Base-by-base conservation (phyloP, 2,797 vertebrate genomes). In the Halcyon leucocephala region DNA sequence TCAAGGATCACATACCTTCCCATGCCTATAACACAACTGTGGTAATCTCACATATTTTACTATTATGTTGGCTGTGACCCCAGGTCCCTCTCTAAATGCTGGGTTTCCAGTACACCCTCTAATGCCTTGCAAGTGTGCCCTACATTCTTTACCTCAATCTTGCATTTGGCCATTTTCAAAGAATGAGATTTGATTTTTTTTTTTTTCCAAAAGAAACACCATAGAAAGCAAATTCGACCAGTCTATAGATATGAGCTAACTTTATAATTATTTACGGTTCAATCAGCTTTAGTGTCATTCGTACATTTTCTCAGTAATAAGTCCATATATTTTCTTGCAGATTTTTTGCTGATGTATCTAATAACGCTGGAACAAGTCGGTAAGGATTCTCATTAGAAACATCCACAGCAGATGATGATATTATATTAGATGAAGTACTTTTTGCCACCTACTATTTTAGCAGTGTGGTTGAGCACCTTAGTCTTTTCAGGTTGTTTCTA, bases 401-500 rank as follows among this genome's bases (percentile, higher is more conserved):
- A 82, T 29, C 31, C 41, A 33, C 35, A 67, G 48, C 0, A 1
- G 52, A 89, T 79, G 37, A 77, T 80, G 44, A 73, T 92, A 62
- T 21, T 82, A 51, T 66, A 82, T 60, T 66, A 70, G 21, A 54
- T 62, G 55, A 92, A 82, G 25, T 28, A 58, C 16, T 31, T 82
- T 70, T 80, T 93, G 42, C 37, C 62, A 77, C 37, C 46, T 86
- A 37, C 44, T 77, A 74, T 28, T 69, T 78, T 31, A 77, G 44
- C 25, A 86, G 33, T 4, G 2, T 69, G 39, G 72, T 44, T 9
- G 6, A 72, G 9, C 9, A 54, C 28, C 44, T 83, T 31, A 52
- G 24, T 79, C 57, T 62, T 89, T 69, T 72, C 86, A 88, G 25
- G 72, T 51, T 65, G 41, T 70, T 95, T 89, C 70, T 70, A 72